Conservation (phyloP, 2,888 invertebrate species). For the Anodontia alba region DNA sequence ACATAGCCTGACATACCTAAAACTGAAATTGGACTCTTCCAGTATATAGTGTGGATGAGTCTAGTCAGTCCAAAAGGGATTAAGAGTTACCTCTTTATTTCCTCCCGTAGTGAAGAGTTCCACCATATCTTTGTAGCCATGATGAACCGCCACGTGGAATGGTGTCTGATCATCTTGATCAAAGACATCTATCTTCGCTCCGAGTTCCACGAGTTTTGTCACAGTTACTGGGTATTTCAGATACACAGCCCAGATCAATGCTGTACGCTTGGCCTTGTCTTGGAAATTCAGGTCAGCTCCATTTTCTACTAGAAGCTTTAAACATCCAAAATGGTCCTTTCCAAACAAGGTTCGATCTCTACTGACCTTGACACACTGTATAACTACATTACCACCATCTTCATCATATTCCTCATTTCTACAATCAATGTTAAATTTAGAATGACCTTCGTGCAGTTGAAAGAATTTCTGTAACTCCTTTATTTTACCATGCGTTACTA, state of each 20-base stretch:
- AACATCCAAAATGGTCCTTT: conserved; percentile 61
- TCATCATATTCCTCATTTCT: conserved; percentile 63
- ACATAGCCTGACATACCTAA: no score
- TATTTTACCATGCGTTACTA: conserved; percentile 56
- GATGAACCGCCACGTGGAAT: conserved; percentile 63
- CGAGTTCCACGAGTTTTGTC: conserved; percentile 52
- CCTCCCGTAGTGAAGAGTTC: conserved; percentile 13
- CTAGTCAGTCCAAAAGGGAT: no score
- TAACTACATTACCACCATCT: conserved; percentile 64
- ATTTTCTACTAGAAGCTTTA: conserved; percentile 57
- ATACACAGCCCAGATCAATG: conserved; percentile 65
- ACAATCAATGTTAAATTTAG: conserved; percentile 49
- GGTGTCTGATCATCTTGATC: conserved; percentile 67
- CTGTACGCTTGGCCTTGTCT: conserved; percentile 64
- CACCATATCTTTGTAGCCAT: conserved; percentile 61
- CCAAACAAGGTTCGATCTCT: conserved; percentile 50
- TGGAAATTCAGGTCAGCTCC: conserved; percentile 64
- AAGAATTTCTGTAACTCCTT: conserved; percentile 56
- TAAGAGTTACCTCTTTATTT: conserved; percentile 5
- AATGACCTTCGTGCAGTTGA: conserved; percentile 34
- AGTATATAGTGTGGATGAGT: no score
- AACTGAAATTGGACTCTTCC: no score
- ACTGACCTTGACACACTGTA: conserved; percentile 64
- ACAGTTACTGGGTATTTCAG: conserved; percentile 54
- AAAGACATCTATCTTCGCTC: conserved; percentile 56